Evolutionary conservation across 2,888 invertebrate genomes (phyloP).

Genomic region (Podabrus alpinus): DNA sequence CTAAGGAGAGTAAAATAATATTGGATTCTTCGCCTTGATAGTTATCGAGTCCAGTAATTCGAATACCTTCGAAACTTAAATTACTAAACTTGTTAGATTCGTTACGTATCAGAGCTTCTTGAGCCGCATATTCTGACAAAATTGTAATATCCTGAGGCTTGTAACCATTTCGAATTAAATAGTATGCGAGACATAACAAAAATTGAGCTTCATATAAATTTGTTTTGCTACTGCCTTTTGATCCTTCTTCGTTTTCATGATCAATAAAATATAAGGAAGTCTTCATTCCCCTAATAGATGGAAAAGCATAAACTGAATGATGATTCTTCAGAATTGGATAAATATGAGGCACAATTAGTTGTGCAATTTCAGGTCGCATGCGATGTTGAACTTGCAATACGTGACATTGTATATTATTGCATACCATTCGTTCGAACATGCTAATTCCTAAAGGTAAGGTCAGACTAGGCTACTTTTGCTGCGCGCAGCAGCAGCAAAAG

Average conservation of each 20-base stretch:
- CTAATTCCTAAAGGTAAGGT: too few relatives aligned
- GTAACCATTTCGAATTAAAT: conserved; percentile 67
- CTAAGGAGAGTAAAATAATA: conserved; percentile 79
- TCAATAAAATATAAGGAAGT: conserved; percentile 70
- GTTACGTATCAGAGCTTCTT: conserved; percentile 63
- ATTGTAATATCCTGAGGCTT: conserved; percentile 68
- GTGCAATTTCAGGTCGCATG: too few relatives aligned
- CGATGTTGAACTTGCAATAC: too few relatives aligned
- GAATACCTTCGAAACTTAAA: conserved; percentile 57
- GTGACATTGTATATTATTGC: too few relatives aligned
- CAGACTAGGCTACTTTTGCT: too few relatives aligned
- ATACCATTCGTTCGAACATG: too few relatives aligned
- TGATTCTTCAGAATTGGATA: conserved; percentile 68
- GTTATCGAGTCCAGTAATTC: conserved; percentile 74
- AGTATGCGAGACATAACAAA: conserved; percentile 63
- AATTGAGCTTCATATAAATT: conserved; percentile 69
- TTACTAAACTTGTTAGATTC: conserved; percentile 48
- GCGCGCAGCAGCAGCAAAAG: too few relatives aligned
- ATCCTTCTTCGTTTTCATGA: conserved; percentile 65
- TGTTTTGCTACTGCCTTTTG: conserved; percentile 62
- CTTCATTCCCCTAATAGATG: conserved; percentile 62
- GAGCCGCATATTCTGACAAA: conserved; percentile 72
- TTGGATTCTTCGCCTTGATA: conserved; percentile 81
- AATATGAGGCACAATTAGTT: conserved; percentile 66
- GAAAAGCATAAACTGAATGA: conserved; percentile 60